A percentile compares a stretch with the other conserved stretches of the same genome.
Conservation (phyloP, 2,888 invertebrate genomes). For the Chloroclysta siterata region DNA sequence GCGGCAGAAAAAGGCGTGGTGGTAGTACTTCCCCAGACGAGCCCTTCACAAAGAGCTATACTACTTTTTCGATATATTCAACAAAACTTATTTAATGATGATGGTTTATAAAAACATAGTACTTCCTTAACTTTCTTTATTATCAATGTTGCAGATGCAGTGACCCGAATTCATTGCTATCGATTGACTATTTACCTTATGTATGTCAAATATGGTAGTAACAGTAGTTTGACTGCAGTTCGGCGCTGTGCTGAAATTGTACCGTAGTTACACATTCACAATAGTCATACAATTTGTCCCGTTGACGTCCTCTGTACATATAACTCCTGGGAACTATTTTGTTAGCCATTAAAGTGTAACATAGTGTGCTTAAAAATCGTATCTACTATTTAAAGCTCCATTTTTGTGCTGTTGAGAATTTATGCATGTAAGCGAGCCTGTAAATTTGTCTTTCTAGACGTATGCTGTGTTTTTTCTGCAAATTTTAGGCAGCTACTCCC, state of each 20-base stretch:
- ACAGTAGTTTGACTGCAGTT: conserved; percentile 42
- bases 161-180: too few species aligned
- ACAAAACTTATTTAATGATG: too few species aligned
- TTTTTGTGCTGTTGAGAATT: conserved; percentile 24
- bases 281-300: conserved; percentile 71
- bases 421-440: conserved; percentile 14
- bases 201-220: conserved; percentile 5
- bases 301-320: conserved; percentile 61
- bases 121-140: too few species aligned
- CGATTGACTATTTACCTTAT: background rate
- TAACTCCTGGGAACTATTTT: conserved; percentile 67
- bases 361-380: conserved; percentile 44
- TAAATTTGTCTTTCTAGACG: conserved; percentile 16
- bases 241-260: conserved; percentile 55
- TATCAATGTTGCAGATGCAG: too few species aligned
- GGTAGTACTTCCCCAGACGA: too few species aligned
- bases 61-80: too few species aligned
- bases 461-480: conserved; percentile 5
- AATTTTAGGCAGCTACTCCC: background rate
- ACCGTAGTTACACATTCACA: conserved; percentile 53
- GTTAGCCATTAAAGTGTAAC: conserved; percentile 61
- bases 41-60: too few species aligned
- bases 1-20: too few species aligned
- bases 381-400: conserved; percentile 20
- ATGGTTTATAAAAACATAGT: too few species aligned